Conservation (phyloP, 2,888 invertebrate genomes). For the Charanyca ferruginea region DNA sequence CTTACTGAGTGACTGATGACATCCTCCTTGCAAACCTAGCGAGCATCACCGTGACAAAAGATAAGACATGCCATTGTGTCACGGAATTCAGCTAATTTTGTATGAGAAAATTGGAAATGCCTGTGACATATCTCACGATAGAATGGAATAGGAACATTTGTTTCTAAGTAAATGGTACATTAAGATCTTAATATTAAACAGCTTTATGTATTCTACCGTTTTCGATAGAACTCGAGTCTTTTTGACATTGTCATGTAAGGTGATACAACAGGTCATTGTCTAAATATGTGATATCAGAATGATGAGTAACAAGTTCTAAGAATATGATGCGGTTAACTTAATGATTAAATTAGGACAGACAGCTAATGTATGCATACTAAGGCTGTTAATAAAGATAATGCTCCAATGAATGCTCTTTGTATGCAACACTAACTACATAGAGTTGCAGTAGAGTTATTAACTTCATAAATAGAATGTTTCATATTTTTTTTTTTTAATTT, state of each 20-base stretch:
- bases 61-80: neutral
- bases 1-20: constrained; percentile 20
- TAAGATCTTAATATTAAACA: too few species aligned
- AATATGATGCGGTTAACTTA: constrained; percentile 1
- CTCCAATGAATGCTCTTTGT: neutral
- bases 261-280: constrained; percentile 8
- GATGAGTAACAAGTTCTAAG: constrained; percentile 39
- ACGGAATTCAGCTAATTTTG: constrained; percentile 4
- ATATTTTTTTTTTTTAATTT: too few species aligned
- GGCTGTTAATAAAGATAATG: neutral
- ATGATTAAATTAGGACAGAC: constrained; percentile 10
- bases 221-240: neutral
- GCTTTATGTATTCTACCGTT: too few species aligned
- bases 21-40: constrained; percentile 4
- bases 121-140: neutral
- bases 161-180: too few species aligned
- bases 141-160: too few species aligned
- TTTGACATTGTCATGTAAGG: neutral
- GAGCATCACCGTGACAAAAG: neutral
- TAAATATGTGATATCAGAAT: constrained; percentile 19
- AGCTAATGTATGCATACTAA: neutral
- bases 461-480: too few species aligned
- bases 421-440: neutral
- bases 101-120: neutral
- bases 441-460: too few species aligned